These are phyloP conservation scores for Myiozetetes cayanensis DNA, from an alignment of 2,113 vertebrate species.

Conservation along the genomic window DNA sequence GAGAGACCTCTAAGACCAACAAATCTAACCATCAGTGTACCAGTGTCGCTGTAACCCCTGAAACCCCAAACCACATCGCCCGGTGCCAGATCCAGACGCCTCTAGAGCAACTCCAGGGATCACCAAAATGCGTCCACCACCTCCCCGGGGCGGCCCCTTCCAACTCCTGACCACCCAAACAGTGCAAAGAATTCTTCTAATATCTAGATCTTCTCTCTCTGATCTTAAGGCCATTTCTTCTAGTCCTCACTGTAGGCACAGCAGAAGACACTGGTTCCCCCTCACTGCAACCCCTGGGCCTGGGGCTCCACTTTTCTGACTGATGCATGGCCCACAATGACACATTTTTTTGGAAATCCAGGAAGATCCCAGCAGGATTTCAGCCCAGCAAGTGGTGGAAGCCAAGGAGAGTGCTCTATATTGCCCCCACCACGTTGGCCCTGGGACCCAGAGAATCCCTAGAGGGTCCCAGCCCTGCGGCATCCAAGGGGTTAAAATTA, in stretches of 20 bases:
- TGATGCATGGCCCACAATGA: accelerated
- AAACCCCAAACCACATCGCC: background rate
- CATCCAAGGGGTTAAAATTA: accelerated
- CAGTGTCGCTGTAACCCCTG: background rate
- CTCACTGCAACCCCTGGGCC: background rate
- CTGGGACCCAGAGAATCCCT: too few relatives aligned
- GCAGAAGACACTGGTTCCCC: background rate
- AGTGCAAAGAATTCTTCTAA: background rate
- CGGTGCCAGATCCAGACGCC: background rate
- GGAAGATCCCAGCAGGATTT: background rate
- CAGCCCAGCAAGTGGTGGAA: background rate
- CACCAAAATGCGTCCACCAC: background rate
- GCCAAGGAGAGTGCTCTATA: accelerated
- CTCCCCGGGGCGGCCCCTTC: too few relatives aligned
- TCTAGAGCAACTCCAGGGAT: background rate
- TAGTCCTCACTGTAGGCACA: background rate
- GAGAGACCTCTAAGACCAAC: background rate
- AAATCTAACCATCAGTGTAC: too few relatives aligned
- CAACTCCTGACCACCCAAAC: too few relatives aligned
- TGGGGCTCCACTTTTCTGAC: too few relatives aligned
- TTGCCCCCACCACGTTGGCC: too few relatives aligned
- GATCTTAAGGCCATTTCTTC: background rate
- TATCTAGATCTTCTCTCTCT: too few relatives aligned
- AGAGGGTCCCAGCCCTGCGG: background rate
- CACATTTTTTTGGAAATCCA: background rate